Base-by-base conservation (phyloP, 2,888 invertebrate species). In the Panopea generosa region DNA sequence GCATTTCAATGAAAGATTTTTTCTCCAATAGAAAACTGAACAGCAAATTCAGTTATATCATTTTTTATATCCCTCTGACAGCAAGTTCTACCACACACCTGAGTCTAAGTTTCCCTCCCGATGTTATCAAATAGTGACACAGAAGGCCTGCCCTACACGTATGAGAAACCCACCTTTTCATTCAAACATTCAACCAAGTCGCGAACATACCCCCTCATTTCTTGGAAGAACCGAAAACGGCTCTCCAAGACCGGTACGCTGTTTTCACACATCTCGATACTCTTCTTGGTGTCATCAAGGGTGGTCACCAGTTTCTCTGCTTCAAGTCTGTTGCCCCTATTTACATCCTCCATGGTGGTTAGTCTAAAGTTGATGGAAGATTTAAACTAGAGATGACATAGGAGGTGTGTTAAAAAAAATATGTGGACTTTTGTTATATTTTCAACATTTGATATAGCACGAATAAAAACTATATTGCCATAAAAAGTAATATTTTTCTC, bases 151-250 rank as follows among this genome's bases (percentile, higher is more conserved):
- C 73, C 74, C 66, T 68, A 70, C 74, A 70, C 50, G 68, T 75
- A 73, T 60, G 47, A 70, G 66, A 71, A 80, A 92, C 92, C 89
- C 91, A 98, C 97, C 96, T 99, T 99, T 94, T 98, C 98, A 93
- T 98, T 97, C 89, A 99, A 95, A 94, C 99, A 99, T 94, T 99
- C 99, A 92, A 99, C 95, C 93, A 99, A 95, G 95, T 99, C 98
- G 86, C 96, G 96, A 92, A 98, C 95, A 95, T 98, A 99, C 90
- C 97, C 97, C 92, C 97, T 95, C 90, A 97, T 95, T 94, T 98
- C 97, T 94, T 99, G 99, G 94, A 98, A 99, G 94, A 98, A 96
- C 90, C 95, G 94, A 94, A 97, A 99, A 85, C 96, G 96, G 69
- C 95, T 95, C 84, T 97, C 97, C 65, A 97, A 95, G 74, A 93